Percentiles rank a stretch among this genome's conserved stretches.
Evolutionary conservation across 2,797 vertebrate species (phyloP).

Genomic region (Gymnodraco acuticeps): DNA sequence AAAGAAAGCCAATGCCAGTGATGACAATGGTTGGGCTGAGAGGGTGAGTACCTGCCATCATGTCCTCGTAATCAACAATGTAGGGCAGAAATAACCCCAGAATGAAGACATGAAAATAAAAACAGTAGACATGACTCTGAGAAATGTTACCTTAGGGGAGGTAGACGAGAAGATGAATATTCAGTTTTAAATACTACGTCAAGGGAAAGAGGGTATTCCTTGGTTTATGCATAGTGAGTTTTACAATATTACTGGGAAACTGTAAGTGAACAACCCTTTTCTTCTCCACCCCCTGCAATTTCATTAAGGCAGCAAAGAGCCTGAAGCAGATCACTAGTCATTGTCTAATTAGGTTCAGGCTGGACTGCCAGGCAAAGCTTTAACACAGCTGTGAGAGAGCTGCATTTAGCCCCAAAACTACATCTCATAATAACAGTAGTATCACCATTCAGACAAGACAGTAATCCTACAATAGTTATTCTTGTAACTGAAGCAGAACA

Average conservation of each 20-base stretch:
- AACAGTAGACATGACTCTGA: neutral
- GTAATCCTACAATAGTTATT: neutral
- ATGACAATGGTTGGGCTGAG: slow-evolving; percentile 92
- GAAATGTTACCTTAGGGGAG: neutral
- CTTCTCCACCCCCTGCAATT: neutral
- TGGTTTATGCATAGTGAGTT: neutral
- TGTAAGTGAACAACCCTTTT: neutral
- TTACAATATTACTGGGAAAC: neutral
- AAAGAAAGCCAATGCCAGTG: slow-evolving; percentile 88
- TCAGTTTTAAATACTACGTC: neutral
- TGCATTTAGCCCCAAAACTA: neutral
- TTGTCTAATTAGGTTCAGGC: slow-evolving; percentile 4
- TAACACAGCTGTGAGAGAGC: neutral
- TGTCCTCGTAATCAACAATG: neutral
- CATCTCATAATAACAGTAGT: neutral
- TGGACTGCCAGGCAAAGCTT: neutral
- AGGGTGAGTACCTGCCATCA: slow-evolving; percentile 84
- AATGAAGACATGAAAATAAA: neutral
- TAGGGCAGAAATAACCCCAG: neutral
- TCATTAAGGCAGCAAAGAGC: slow-evolving; percentile 18
- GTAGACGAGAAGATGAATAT: neutral
- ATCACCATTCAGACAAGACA: neutral
- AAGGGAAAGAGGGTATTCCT: neutral
- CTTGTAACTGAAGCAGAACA: neutral
- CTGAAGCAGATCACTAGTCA: neutral